phyloP scores from a whole-genome alignment of 2,797 vertebrate genomes.

The Phoeniculus purpureus region DNA sequence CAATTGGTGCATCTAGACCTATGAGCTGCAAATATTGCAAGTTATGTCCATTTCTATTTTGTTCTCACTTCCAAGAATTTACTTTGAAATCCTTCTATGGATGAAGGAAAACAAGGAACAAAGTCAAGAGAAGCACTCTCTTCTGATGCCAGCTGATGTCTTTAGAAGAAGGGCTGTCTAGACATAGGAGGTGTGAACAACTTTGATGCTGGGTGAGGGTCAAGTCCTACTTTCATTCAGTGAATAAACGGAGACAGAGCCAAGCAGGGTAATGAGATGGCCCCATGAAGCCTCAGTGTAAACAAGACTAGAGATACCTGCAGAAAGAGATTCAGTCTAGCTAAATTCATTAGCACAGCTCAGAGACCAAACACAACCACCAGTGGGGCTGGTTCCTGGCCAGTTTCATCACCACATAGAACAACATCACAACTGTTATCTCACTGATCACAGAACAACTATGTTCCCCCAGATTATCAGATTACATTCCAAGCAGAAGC shows the following conservation, averaged over 20 bases:
- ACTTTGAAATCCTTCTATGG: background rate
- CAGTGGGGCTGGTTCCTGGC: background rate
- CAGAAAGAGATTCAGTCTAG: background rate
- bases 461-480: background rate
- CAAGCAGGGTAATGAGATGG: background rate
- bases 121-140: background rate
- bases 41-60: background rate
- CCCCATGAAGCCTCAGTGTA: background rate
- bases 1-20: background rate
- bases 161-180: background rate
- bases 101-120: background rate
- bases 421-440: background rate
- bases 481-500: background rate
- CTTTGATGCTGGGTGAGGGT: background rate
- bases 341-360: background rate
- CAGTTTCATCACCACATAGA: background rate
- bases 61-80: background rate
- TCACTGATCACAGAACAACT: background rate
- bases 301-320: background rate
- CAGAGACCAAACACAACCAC: background rate
- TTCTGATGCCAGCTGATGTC: background rate
- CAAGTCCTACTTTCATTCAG: background rate
- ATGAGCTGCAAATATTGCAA: background rate
- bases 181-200: background rate
- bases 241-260: background rate